A percentile compares a stretch with the other conserved stretches of the same genome.
phyloP scores from a whole-genome alignment of 2,113 vertebrate genomes.

The Gymnocephalus cernua region DNA sequence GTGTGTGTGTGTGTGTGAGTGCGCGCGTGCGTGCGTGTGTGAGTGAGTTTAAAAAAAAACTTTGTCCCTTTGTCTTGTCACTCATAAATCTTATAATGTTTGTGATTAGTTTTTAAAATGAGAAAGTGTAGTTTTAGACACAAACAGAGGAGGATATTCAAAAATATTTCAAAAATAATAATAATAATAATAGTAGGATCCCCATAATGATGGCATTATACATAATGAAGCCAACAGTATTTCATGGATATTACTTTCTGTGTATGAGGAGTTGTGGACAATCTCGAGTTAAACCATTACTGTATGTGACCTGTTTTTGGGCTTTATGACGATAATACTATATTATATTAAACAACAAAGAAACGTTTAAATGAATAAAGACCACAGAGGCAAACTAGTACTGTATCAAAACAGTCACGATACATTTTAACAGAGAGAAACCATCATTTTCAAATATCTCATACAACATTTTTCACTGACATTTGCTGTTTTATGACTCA shows the following conservation, averaged over 20 bases:
- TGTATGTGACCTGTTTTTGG: neutral
- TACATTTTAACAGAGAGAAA: constrained; percentile 68
- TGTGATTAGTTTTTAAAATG: neutral
- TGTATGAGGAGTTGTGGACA: neutral
- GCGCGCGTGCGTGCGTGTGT: constrained; percentile 4
- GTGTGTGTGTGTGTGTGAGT: constrained; percentile 41
- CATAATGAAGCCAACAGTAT: neutral
- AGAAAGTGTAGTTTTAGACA: neutral
- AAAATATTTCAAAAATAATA: neutral
- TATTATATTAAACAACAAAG: neutral
- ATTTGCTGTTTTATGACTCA: constrained; percentile 66
- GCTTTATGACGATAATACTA: neutral
- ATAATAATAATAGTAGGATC: neutral
- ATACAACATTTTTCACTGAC: constrained; percentile 70
- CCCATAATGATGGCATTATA: neutral
- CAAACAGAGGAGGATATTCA: neutral
- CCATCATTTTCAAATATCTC: constrained; percentile 31
- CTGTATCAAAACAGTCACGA: constrained; percentile 61
- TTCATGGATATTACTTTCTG: constrained; percentile 5
- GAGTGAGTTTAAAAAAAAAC: too few species aligned
- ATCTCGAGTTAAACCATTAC: neutral
- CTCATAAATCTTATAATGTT: constrained; percentile 8
- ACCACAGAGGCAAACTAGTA: constrained; percentile 41
- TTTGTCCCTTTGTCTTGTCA: neutral
- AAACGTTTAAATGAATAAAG: constrained; percentile 8